Conservation (phyloP, 1,140 invertebrate species). For the Tetranychus urticae region DNA sequence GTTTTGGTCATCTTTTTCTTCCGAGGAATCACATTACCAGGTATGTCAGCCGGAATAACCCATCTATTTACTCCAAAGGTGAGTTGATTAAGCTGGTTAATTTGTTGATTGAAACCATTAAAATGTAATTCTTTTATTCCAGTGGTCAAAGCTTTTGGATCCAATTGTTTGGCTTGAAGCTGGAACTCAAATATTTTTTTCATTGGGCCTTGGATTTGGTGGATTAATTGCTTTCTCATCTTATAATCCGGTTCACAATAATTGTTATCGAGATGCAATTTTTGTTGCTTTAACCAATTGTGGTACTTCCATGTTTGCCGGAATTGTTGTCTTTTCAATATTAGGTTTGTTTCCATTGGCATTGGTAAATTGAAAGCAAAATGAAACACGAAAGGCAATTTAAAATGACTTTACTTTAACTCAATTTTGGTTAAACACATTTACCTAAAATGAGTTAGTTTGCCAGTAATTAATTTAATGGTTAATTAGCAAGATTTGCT, state of each 20-base stretch:
- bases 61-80: constrained; percentile 13
- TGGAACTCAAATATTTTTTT: constrained; percentile 63
- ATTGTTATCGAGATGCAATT: constrained; percentile 32
- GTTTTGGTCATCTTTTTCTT: constrained; percentile 42
- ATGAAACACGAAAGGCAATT: no score
- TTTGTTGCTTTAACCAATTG: constrained; percentile 41
- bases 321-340: constrained; percentile 79
- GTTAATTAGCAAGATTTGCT: no score
- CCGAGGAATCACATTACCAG: constrained; percentile 30
- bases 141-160: constrained; percentile 22
- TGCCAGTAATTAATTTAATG: no score
- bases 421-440: no score
- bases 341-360: constrained; percentile 29
- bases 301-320: constrained; percentile 69
- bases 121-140: not conserved
- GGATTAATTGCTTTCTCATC: constrained; percentile 66
- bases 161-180: constrained; percentile 71
- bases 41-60: constrained; percentile 20
- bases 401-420: no score
- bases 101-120: not conserved
- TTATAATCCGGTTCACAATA: constrained; percentile 64
- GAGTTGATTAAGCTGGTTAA: no score
- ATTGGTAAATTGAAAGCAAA: no score
- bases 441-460: no score
- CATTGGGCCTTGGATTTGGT: constrained; percentile 70